A percentile compares a stretch with the other conserved stretches of the same genome.
These are phyloP conservation scores for Calcarius lapponicus DNA, from an alignment of 2,797 vertebrate species.

Conservation along the genomic window DNA sequence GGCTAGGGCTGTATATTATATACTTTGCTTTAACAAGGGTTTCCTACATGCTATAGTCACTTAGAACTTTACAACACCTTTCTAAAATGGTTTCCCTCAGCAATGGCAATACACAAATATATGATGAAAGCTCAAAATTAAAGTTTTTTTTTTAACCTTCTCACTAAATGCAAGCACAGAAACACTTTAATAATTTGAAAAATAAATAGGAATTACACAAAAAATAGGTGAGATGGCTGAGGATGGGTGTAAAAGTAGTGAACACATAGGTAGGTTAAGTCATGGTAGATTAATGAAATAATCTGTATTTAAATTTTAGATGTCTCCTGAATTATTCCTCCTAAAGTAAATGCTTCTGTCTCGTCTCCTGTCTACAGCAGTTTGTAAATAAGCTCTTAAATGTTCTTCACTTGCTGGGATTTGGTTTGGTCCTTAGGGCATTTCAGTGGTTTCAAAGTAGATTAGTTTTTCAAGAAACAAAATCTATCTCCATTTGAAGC, in stretches of 20 bases:
- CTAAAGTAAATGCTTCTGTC: not conserved
- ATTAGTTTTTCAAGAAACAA: not conserved
- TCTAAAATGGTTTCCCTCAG: not conserved
- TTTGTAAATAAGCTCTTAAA: not conserved
- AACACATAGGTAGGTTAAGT: not conserved
- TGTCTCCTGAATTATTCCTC: not conserved
- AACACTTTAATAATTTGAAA: not conserved
- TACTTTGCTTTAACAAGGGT: not conserved
- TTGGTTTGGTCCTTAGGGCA: not conserved
- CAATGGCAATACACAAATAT: not conserved
- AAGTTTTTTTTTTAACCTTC: no score
- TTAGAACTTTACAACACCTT: not conserved
- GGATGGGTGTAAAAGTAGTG: not conserved
- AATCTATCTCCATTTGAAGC: not conserved
- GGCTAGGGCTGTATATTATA: not conserved
- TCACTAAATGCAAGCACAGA: not conserved
- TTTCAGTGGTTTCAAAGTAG: not conserved
- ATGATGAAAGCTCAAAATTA: not conserved
- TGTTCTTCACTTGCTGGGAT: not conserved
- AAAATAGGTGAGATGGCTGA: not conserved
- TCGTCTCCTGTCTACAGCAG: not conserved
- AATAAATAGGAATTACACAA: not conserved
- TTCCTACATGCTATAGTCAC: not conserved
- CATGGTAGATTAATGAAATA: not conserved
- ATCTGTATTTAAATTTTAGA: not conserved